phyloP scores from a whole-genome alignment of 2,797 vertebrate species.

The Hozukius guyotensis region DNA sequence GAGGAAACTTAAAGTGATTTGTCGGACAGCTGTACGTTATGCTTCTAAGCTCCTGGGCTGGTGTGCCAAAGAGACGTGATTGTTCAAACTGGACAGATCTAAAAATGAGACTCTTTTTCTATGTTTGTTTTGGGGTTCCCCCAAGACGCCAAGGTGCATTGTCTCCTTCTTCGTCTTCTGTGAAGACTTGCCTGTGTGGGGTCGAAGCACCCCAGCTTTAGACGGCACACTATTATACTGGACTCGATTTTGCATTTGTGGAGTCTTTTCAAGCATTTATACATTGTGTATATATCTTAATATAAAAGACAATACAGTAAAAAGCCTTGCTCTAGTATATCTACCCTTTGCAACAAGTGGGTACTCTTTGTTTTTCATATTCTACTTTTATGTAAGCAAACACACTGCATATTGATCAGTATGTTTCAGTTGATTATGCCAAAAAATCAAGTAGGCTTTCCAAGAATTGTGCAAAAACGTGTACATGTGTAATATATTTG shows the following conservation, averaged over 20 bases:
- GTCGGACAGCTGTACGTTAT: slow-evolving; percentile 52
- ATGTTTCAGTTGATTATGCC: slow-evolving; percentile 81
- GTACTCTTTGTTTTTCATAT: slow-evolving; percentile 70
- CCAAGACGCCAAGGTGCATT: slow-evolving; percentile 55
- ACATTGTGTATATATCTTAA: slow-evolving; percentile 78
- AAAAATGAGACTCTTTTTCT: slow-evolving; percentile 27
- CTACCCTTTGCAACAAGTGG: slow-evolving; percentile 70
- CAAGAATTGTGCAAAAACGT: slow-evolving; percentile 66
- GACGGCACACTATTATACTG: slow-evolving; percentile 79
- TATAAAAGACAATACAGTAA: slow-evolving; percentile 66
- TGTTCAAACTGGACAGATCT: slow-evolving; percentile 75
- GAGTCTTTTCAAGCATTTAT: slow-evolving; percentile 85
- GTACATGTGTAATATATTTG: slow-evolving; percentile 82
- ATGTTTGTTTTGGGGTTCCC: slow-evolving; percentile 51
- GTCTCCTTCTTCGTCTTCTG: slow-evolving; percentile 89
- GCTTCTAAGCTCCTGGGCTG: slow-evolving; percentile 66
- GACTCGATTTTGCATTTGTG: slow-evolving; percentile 83
- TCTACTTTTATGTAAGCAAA: slow-evolving; percentile 74
- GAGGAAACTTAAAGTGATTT: slow-evolving; percentile 50
- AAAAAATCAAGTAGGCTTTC: slow-evolving; percentile 83
- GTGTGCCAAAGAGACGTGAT: slow-evolving; percentile 78
- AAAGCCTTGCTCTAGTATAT: slow-evolving; percentile 73
- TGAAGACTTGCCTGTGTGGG: slow-evolving; percentile 91
- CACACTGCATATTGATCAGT: slow-evolving; percentile 73
- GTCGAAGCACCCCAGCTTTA: slow-evolving; percentile 68